Evolutionary conservation across 2,888 invertebrate genomes (phyloP), one percentile per base, ranked within the genome.

Genomic region (Synergus umbraculus): DNA sequence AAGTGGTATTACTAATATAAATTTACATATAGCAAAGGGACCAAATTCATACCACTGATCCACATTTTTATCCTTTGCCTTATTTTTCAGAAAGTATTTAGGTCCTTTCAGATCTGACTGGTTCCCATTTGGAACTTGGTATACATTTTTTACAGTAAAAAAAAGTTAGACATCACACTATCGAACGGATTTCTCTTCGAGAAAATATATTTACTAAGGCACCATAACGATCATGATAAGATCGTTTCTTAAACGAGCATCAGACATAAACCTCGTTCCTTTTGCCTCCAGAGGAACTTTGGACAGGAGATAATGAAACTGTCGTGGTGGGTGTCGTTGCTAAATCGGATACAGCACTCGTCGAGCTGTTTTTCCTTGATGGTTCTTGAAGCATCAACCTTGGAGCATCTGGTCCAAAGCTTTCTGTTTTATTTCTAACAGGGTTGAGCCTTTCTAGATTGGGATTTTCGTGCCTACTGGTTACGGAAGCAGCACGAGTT

Each of bases 261-360:
- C 91, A 94, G 79, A 94, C 94, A 87, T 94, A 94, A 77, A 94
- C 94, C 86, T 94, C 94, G 12, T 93, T 93, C 64, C 94, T 89
- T 85, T 94, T 94, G 81, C 88, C 88, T 37, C 86, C 87, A 18
- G 90, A 88, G 64, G 90, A 88, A 29, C 85, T 87, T 46, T 79
- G 80, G 7, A 77, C 83, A 0, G 88, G 82, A 10, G 87, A 85
- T 46, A 85, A 87, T 64, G 92, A 89, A 0, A 92, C 90, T 76
- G 78, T 76, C 3, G 81, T 80, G 5, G 85, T 79, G 0, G 86
- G 78, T 4, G 81, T 84, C 46, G 84, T 79, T 8, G 87, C 46
- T 49, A 82, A 4, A 85, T 64, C 5, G 86, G 85, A 4, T 22
- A 88, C 82, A 64, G 87, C 88, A 64, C 87, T 90, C 8, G 91